A percentile compares a stretch with the other conserved stretches of the same genome.
phyloP scores from a whole-genome alignment of 1,140 invertebrate species.

The Drosophila nebulosa region DNA sequence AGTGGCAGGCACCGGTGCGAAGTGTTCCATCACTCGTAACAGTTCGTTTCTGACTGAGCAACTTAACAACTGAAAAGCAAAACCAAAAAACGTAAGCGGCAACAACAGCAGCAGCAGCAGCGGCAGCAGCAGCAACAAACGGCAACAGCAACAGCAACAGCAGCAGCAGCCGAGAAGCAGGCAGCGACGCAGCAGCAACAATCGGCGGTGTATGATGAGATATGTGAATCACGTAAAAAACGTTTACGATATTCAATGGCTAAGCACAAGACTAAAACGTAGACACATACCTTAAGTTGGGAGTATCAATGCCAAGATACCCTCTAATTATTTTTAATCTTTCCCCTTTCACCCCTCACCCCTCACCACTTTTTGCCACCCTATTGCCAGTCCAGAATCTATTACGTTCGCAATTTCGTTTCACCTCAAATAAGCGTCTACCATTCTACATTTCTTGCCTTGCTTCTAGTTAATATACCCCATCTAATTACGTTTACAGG shows the following conservation, averaged over 20 bases:
- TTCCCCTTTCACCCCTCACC: too few relatives aligned
- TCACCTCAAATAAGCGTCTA: too few relatives aligned
- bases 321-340: too few relatives aligned
- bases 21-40: slow-evolving; percentile 68
- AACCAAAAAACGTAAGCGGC: slow-evolving; percentile 3
- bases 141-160: not conserved
- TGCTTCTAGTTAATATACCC: too few relatives aligned
- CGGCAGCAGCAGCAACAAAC: not conserved
- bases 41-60: slow-evolving; percentile 67
- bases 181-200: not conserved
- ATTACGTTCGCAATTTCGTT: too few relatives aligned
- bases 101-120: not conserved
- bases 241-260: not conserved
- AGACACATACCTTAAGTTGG: too few relatives aligned
- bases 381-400: too few relatives aligned
- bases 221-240: not conserved
- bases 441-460: too few relatives aligned
- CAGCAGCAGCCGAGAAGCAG: not conserved
- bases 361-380: too few relatives aligned
- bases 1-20: slow-evolving; percentile 47
- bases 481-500: not conserved
- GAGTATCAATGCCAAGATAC: not conserved
- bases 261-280: not conserved
- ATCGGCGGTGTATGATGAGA: not conserved
- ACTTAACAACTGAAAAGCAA: slow-evolving; percentile 38